Conservation (phyloP, 1,140 invertebrate species). For the Drosophila gunungcola region DNA sequence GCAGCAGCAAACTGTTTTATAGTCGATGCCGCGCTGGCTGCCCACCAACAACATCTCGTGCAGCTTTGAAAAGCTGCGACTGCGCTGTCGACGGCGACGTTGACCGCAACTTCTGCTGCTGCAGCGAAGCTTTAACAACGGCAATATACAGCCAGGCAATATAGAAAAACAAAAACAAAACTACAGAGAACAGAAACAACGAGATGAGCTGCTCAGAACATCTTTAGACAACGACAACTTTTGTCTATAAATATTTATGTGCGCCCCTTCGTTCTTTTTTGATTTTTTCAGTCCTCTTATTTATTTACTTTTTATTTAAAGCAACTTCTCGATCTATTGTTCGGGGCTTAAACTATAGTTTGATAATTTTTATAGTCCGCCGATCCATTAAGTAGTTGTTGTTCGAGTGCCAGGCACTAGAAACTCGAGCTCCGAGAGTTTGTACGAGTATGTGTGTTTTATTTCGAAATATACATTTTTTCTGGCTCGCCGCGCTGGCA, state of each 20-base stretch:
- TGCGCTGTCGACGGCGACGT: conserved; percentile 11
- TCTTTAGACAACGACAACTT: conserved; percentile 66
- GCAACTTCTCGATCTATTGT: conserved; percentile 48
- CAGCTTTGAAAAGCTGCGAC: conserved; percentile 51
- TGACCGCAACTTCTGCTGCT: conserved; percentile 25
- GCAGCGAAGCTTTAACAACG: conserved; percentile 31
- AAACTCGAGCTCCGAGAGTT: conserved; percentile 45
- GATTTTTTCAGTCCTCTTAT: conserved; percentile 40
- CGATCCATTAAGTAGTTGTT: conserved; percentile 48
- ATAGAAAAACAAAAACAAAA: not conserved
- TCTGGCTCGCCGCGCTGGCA: conserved; percentile 54
- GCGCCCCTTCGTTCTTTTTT: conserved; percentile 32
- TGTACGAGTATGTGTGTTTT: conserved; percentile 13
- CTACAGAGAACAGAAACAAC: conserved; percentile 13
- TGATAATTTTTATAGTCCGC: conserved; percentile 67
- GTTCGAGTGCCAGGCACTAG: conserved; percentile 69
- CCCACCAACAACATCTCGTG: conserved; percentile 32
- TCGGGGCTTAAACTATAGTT: conserved; percentile 60
- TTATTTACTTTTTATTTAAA: conserved; percentile 77
- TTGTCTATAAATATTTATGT: conserved; percentile 77
- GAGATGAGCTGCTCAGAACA: conserved; percentile 59
- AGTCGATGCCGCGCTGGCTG: conserved; percentile 41
- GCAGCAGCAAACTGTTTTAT: conserved; percentile 77
- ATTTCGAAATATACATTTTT: conserved; percentile 68
- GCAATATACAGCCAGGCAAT: not conserved